Evolutionary conservation across 2,888 invertebrate genomes (phyloP), one percentile per base, ranked within the genome.

Genomic region (Cenopis cana): DNA sequence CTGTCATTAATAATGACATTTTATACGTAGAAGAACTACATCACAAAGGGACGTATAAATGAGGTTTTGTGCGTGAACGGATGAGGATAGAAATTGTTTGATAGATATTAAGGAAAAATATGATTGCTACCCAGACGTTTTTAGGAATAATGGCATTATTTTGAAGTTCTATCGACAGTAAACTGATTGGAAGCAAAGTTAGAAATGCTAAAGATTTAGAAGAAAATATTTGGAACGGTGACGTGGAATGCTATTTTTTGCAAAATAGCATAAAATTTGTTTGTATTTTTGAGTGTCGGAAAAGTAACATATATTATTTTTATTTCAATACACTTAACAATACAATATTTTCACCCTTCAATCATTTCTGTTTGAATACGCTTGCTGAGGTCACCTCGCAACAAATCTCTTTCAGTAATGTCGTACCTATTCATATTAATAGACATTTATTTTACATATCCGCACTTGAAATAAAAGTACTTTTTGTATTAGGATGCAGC

Each of bases 1-100:
- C 56, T 61, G 65, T 73, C 78, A 78, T 79, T 77, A 76, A 76
- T 75, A 76, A 74, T 67, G 71, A 67, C 55, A 61, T 67, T 71
- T 71, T 67, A 56, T 71, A 55, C 56, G 71, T 67, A 66, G 66
- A 65, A 52, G 57, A 65, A 69, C 71, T 71, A 61, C 29, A 50
- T 71, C 56, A 71, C 71, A 67, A 67, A 67, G 38, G 71, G 55
- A 71, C 55, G 20, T 33, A 33, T 24, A 29, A 52, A 67, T 50
- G 61, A 24, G 24, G 70, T 29, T 50, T 38, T 56, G 56, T 71
- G 60, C 20, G 67, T 55, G 33, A 66, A 24, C 36, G 41, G 36
- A 50, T 57, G 64, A 57, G 57, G 57, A 65, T 41, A 69, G 41
- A 50, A 38, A 65, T 50, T 46, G 33, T 68, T 55, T n/a, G 57